Conservation (phyloP, 2,888 invertebrate genomes). For the Ormyrus pomaceus region DNA sequence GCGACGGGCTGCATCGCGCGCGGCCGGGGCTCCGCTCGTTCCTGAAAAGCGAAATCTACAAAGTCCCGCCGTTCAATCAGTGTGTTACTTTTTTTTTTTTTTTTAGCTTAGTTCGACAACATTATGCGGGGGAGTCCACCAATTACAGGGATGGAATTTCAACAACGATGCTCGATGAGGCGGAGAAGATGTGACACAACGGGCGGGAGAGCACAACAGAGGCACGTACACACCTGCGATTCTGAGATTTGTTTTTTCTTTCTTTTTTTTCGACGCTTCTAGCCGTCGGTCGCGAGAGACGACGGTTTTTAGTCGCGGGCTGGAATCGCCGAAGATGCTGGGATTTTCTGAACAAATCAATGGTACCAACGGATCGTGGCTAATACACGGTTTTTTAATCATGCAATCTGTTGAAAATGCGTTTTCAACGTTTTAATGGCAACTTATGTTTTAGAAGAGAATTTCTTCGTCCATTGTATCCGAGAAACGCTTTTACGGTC, state of each 20-base stretch:
- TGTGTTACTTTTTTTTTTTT: background rate
- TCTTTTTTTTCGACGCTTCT: background rate
- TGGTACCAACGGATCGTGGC: background rate
- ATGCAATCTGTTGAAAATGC: no score
- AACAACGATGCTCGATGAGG: no score
- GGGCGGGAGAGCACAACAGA: no score
- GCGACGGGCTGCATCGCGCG: slow-evolving; percentile 67
- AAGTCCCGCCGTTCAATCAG: slow-evolving; percentile 50
- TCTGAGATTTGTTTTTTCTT: background rate
- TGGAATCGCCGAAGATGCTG: background rate
- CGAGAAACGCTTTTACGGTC: no score
- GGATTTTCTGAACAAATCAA: slow-evolving; percentile 27
- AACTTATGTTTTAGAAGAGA: no score
- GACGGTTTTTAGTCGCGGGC: background rate
- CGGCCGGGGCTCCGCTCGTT: slow-evolving; percentile 71
- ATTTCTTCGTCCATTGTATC: no score
- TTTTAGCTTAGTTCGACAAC: background rate
- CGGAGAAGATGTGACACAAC: no score
- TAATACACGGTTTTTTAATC: no score
- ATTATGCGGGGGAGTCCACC: background rate
- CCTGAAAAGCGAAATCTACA: slow-evolving; percentile 63
- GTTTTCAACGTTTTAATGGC: no score
- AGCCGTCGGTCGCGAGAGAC: background rate
- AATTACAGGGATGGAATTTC: background rate
- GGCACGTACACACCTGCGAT: background rate